Conservation (phyloP, 2,888 invertebrate genomes). For the Xanthia togata region DNA sequence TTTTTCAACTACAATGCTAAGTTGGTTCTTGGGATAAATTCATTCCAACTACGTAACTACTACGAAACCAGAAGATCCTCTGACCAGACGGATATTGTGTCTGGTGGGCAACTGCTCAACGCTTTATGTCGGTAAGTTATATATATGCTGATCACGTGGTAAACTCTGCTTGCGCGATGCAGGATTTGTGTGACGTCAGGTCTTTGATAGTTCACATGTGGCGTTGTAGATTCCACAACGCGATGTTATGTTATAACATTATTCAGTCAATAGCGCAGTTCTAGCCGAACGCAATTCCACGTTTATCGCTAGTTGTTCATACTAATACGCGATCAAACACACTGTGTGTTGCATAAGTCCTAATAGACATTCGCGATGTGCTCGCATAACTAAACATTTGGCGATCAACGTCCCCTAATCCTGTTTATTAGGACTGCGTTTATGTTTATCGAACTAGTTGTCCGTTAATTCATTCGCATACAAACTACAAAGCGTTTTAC, state of each 20-base stretch:
- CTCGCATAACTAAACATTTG: slow-evolving; percentile 31
- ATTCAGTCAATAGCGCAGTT: neutral
- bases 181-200: too few relatives aligned
- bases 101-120: too few relatives aligned
- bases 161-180: too few relatives aligned
- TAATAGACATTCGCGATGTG: slow-evolving; percentile 20
- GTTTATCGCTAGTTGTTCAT: neutral
- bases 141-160: too few relatives aligned
- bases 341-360: slow-evolving; percentile 2
- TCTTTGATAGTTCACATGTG: too few relatives aligned
- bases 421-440: slow-evolving; percentile 24
- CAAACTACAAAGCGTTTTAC: neutral
- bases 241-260: neutral
- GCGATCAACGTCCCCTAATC: slow-evolving; percentile 35
- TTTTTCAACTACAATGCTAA: too few relatives aligned
- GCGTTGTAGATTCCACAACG: too few relatives aligned
- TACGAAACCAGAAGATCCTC: too few relatives aligned
- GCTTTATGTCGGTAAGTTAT: too few relatives aligned
- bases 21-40: too few relatives aligned
- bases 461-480: neutral
- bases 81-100: too few relatives aligned
- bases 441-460: neutral
- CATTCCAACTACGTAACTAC: too few relatives aligned
- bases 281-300: neutral
- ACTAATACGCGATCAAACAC: slow-evolving; percentile 29